These are phyloP conservation scores for Oceanodroma tethys DNA, from an alignment of 2,113 vertebrate species.

Conservation along the genomic window DNA sequence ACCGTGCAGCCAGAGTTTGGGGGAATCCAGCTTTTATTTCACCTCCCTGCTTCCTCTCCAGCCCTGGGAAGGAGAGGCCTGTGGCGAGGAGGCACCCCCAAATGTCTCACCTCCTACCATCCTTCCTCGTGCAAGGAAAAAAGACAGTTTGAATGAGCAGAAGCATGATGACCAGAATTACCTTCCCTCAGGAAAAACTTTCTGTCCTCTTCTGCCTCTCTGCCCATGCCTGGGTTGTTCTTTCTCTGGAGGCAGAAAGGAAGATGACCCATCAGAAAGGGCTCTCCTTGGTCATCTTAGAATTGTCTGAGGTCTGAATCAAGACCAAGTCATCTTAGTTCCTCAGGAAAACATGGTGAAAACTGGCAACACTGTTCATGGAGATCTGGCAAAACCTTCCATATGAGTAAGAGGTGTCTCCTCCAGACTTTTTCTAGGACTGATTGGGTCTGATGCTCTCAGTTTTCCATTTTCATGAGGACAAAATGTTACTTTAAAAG, in stretches of 20 bases:
- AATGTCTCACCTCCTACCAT: not conserved
- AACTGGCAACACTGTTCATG: not conserved
- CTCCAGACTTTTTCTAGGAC: not conserved
- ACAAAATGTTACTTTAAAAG: constrained; percentile 27
- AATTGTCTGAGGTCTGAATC: not conserved
- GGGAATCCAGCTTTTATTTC: not conserved
- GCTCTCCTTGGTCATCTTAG: not conserved
- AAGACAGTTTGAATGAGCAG: not conserved
- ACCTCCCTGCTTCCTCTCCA: not conserved
- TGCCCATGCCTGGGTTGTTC: not conserved
- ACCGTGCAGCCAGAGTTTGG: not conserved
- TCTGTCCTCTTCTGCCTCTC: not conserved
- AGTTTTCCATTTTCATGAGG: not conserved
- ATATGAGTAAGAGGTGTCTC: not conserved
- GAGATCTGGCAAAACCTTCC: not conserved
- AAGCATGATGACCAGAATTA: not conserved
- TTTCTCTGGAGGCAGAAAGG: not conserved
- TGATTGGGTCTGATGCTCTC: not conserved
- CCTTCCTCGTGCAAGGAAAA: not conserved
- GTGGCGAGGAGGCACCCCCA: not conserved
- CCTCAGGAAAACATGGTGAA: not conserved
- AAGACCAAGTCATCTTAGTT: not conserved
- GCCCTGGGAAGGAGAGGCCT: not conserved
- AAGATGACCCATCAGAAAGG: not conserved
- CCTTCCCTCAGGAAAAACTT: not conserved